Conservation (phyloP, 2,113 vertebrate genomes). For the Hemicordylus capensis region DNA sequence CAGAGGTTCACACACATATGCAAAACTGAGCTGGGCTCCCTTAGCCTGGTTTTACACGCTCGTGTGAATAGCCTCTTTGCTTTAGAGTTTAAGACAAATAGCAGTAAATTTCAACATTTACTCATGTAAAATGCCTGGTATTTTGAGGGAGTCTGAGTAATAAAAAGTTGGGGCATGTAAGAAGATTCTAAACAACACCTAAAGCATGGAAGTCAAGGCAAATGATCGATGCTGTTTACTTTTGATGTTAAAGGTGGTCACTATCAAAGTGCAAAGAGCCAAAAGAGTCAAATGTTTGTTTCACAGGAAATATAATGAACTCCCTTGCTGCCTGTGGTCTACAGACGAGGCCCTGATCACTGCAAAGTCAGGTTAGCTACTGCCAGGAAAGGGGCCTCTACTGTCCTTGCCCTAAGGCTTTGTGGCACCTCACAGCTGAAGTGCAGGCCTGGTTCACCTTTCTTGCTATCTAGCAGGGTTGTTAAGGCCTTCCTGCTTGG, state of each 20-base stretch:
- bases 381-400: background rate
- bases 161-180: constrained; percentile 10
- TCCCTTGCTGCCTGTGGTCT: no score
- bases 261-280: background rate
- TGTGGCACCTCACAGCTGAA: background rate
- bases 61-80: no score
- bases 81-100: constrained; percentile 21
- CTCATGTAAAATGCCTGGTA: constrained; percentile 43
- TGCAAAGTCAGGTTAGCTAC: no score
- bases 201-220: background rate
- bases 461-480: background rate
- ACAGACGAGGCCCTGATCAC: no score
- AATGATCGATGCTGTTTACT: constrained; percentile 17
- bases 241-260: background rate
- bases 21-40: constrained; percentile 34
- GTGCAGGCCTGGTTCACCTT: background rate
- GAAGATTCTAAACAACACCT: constrained; percentile 19
- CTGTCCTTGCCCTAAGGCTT: background rate
- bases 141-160: constrained; percentile 16
- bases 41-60: no score
- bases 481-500: background rate
- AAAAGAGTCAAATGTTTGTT: background rate
- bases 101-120: constrained; percentile 30
- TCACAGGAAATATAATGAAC: background rate
- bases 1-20: constrained; percentile 9